Evolutionary conservation across 2,888 invertebrate species (phyloP).

Genomic region (Acleris laterana): DNA sequence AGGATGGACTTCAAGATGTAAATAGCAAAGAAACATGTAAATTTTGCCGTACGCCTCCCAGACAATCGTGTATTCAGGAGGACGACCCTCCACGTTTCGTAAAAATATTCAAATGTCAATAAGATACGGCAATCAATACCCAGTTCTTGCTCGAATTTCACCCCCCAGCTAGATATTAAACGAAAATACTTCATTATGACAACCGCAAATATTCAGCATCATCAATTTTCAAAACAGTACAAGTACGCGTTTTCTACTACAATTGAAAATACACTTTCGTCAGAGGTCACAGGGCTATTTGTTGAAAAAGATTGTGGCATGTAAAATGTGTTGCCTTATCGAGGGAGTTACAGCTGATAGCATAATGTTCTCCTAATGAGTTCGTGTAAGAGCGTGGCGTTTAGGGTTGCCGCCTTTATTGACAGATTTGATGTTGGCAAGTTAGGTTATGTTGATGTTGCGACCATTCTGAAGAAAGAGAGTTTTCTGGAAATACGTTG

Average conservation of each 20-base stretch:
- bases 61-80: not conserved
- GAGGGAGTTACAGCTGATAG: conserved; percentile 45
- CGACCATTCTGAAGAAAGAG: not conserved
- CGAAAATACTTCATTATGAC: conserved; percentile 45
- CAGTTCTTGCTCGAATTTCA: conserved; percentile 28
- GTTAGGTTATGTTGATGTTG: not conserved
- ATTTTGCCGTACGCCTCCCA: not conserved
- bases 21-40: too few species aligned
- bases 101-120: conserved; percentile 31
- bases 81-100: conserved; percentile 2
- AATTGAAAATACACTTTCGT: not conserved
- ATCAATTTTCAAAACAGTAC: conserved; percentile 17
- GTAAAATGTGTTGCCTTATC: conserved; percentile 41
- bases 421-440: conserved; percentile 14
- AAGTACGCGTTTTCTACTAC: conserved; percentile 1
- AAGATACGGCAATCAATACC: conserved; percentile 26
- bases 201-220: conserved; percentile 42
- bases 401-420: conserved; percentile 33
- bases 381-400: conserved; percentile 45
- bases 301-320: conserved; percentile 1
- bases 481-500: too few species aligned
- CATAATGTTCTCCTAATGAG: conserved; percentile 52
- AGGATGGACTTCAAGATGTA: too few species aligned
- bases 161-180: conserved; percentile 42
- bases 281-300: not conserved